phyloP scores from a whole-genome alignment of 2,113 vertebrate species.

The Oriolus oriolus region DNA sequence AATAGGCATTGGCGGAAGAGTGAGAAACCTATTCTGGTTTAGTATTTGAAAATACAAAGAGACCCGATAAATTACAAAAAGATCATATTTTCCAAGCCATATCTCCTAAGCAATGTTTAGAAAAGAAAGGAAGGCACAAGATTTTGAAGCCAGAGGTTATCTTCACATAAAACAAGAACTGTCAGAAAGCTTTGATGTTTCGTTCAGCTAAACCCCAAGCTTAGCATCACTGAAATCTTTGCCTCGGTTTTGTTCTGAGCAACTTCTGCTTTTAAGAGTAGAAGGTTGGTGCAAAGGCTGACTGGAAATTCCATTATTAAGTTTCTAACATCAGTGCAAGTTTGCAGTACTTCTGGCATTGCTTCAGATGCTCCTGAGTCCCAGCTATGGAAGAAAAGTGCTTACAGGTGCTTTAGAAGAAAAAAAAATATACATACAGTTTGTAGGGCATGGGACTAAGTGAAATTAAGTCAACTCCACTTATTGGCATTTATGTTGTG shows the following conservation, averaged over 20 bases:
- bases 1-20: neutral
- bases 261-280: neutral
- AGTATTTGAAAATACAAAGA: neutral
- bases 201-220: neutral
- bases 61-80: neutral
- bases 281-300: neutral
- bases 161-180: neutral
- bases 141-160: neutral
- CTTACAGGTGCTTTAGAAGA: neutral
- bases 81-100: neutral
- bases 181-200: neutral
- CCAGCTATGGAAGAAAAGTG: neutral
- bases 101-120: neutral
- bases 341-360: neutral
- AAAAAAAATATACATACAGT: neutral
- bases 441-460: neutral
- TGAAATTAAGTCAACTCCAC: neutral
- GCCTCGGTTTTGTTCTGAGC: neutral
- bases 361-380: neutral
- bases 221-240: neutral
- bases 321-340: neutral
- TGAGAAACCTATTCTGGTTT: neutral
- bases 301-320: neutral
- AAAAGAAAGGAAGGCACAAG: neutral
- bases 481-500: neutral